These are phyloP conservation scores for Bicyclus anynana DNA, from an alignment of 1,140 invertebrate genomes.

Conservation along the genomic window DNA sequence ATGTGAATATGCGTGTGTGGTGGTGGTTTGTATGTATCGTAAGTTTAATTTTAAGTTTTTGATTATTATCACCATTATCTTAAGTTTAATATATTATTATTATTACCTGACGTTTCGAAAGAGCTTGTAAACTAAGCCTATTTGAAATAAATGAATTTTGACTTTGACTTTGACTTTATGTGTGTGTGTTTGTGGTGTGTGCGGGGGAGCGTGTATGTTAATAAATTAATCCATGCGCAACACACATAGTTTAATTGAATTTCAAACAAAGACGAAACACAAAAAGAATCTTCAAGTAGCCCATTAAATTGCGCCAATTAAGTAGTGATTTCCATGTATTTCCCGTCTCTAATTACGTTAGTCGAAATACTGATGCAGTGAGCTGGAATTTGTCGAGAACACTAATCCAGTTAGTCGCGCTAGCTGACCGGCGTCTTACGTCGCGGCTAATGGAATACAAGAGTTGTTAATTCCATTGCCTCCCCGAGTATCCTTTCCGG, in stretches of 20 bases:
- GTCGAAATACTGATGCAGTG: slow-evolving; percentile 2
- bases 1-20: no score
- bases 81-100: no score
- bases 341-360: slow-evolving; percentile 1
- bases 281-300: background rate
- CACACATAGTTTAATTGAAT: background rate
- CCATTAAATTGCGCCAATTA: slow-evolving; percentile 1
- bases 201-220: no score
- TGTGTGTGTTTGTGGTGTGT: no score
- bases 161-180: no score
- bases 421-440: slow-evolving; percentile 6
- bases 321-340: background rate
- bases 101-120: no score
- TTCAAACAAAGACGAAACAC: background rate
- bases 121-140: no score
- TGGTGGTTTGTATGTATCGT: background rate
- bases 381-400: slow-evolving; percentile 4
- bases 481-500: background rate
- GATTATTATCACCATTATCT: background rate
- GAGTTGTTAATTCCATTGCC: background rate
- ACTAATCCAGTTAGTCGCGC: background rate
- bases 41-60: background rate
- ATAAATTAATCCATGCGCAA: no score
- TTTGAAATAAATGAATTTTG: no score
- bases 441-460: background rate